Percentiles rank a stretch among this genome's conserved stretches.
Evolutionary conservation across 2,113 vertebrate genomes (phyloP).

Genomic region (Oryzias curvinotus): DNA sequence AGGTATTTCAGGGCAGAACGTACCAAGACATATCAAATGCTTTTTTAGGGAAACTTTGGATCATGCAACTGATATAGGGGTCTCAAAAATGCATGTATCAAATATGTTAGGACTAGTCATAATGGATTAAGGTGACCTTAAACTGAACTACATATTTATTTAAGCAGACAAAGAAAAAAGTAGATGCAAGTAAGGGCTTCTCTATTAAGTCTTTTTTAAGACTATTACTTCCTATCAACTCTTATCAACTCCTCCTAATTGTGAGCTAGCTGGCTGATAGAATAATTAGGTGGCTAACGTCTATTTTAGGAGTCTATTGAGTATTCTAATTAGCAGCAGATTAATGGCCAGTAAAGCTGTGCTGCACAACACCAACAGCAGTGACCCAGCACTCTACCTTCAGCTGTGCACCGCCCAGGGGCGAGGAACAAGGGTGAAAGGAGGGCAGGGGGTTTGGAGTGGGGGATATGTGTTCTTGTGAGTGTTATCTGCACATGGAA

Average conservation of each 20-base stretch:
- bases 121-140: too few relatives aligned
- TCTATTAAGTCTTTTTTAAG: neutral
- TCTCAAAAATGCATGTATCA: too few relatives aligned
- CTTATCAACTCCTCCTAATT: slow-evolving; percentile 70
- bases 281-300: slow-evolving; percentile 68
- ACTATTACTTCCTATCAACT: slow-evolving; percentile 56
- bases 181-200: too few relatives aligned
- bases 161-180: too few relatives aligned
- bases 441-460: slow-evolving; percentile 40
- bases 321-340: slow-evolving; percentile 73
- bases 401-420: slow-evolving; percentile 70
- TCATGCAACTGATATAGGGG: too few relatives aligned
- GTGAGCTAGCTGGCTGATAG: slow-evolving; percentile 67
- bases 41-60: too few relatives aligned
- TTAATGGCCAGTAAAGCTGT: slow-evolving; percentile 64
- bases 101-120: too few relatives aligned
- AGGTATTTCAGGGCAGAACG: too few relatives aligned
- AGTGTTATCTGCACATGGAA: slow-evolving; percentile 24
- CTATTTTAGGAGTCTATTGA: slow-evolving; percentile 72
- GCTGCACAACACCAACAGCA: slow-evolving; percentile 59
- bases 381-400: slow-evolving; percentile 67
- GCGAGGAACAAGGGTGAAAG: slow-evolving; percentile 49
- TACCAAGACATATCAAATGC: too few relatives aligned
- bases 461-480: slow-evolving; percentile 2
- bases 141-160: too few relatives aligned